These are phyloP conservation scores for Polyodon spathula DNA, from an alignment of 2,113 vertebrate species.

Conservation along the genomic window DNA sequence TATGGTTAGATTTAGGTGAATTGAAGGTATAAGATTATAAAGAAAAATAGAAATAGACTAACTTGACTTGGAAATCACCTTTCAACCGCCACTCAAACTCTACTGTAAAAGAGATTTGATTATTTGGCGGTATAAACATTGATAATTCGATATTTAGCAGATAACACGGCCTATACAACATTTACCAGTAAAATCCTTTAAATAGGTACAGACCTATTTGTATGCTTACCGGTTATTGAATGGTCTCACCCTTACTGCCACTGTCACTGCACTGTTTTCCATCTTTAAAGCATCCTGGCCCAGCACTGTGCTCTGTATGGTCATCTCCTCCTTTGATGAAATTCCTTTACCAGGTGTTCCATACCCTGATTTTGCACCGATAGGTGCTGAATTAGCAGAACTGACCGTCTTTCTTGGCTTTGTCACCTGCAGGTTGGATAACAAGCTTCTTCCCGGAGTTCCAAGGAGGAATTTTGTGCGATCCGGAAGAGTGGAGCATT, in stretches of 20 bases:
- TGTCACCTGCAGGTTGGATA: constrained; percentile 12
- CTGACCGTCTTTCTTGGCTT: constrained; percentile 24
- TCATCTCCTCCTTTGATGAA: constrained; percentile 14
- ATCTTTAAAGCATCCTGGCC: constrained; percentile 45
- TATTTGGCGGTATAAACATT: too few relatives aligned
- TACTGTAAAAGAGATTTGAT: too few relatives aligned
- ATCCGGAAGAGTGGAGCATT: constrained; percentile 17
- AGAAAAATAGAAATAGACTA: too few relatives aligned
- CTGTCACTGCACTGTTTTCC: constrained; percentile 79
- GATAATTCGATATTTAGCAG: too few relatives aligned
- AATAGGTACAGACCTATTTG: too few relatives aligned
- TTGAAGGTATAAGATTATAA: too few relatives aligned
- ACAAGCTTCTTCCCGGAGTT: constrained; percentile 11
- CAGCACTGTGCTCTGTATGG: constrained; percentile 14
- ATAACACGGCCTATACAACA: too few relatives aligned
- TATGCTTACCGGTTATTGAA: constrained; percentile 72
- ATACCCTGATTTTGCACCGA: constrained; percentile 19
- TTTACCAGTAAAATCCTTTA: too few relatives aligned
- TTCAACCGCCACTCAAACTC: too few relatives aligned
- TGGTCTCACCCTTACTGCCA: constrained; percentile 80
- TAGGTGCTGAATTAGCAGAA: constrained; percentile 14
- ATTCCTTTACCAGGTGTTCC: background rate
- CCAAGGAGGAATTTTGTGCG: constrained; percentile 8
- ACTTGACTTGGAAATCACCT: too few relatives aligned
- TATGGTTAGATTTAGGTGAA: too few relatives aligned